A percentile compares a stretch with the other conserved stretches of the same genome.
Conservation (phyloP, 2,888 invertebrate species). For the Agonopterix subpropinquella region DNA sequence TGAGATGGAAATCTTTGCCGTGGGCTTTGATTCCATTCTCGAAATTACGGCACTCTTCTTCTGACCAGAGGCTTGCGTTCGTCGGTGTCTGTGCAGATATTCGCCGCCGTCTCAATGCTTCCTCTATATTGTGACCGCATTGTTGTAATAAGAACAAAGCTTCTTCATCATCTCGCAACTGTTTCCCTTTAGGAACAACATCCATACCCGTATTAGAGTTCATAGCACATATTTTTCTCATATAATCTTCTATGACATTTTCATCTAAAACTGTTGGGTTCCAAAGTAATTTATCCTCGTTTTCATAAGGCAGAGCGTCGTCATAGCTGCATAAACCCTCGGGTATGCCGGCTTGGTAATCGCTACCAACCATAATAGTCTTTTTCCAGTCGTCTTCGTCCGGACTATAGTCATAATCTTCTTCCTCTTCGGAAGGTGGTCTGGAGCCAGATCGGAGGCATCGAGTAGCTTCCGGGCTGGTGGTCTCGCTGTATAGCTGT, state of each 20-base stretch:
- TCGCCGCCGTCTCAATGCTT: slow-evolving; percentile 88
- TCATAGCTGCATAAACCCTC: slow-evolving; percentile 94
- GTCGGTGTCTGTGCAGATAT: slow-evolving; percentile 82
- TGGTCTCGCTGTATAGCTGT: slow-evolving; percentile 55
- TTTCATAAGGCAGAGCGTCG: slow-evolving; percentile 95
- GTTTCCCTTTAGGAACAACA: slow-evolving; percentile 82
- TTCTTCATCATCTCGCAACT: slow-evolving; percentile 91
- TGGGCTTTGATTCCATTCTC: slow-evolving; percentile 95
- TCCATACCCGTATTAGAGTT: slow-evolving; percentile 59
- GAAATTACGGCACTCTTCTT: slow-evolving; percentile 97
- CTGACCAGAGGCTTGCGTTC: slow-evolving; percentile 93
- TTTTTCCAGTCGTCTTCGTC: slow-evolving; percentile 94
- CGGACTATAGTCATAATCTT: slow-evolving; percentile 87
- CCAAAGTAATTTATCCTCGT: slow-evolving; percentile 96
- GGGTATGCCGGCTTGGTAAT: slow-evolving; percentile 95
- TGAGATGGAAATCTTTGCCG: slow-evolving; percentile 97
- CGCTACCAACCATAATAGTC: slow-evolving; percentile 96
- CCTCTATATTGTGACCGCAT: slow-evolving; percentile 96
- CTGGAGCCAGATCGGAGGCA: slow-evolving; percentile 79
- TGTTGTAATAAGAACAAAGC: slow-evolving; percentile 93
- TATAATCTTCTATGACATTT: slow-evolving; percentile 86
- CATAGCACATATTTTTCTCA: slow-evolving; percentile 77
- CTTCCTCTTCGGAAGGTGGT: slow-evolving; percentile 88
- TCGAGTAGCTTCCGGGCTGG: slow-evolving; percentile 60
- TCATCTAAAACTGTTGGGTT: slow-evolving; percentile 87